Evolutionary conservation across 2,888 invertebrate species (phyloP).

Genomic region (Pterostichus niger): DNA sequence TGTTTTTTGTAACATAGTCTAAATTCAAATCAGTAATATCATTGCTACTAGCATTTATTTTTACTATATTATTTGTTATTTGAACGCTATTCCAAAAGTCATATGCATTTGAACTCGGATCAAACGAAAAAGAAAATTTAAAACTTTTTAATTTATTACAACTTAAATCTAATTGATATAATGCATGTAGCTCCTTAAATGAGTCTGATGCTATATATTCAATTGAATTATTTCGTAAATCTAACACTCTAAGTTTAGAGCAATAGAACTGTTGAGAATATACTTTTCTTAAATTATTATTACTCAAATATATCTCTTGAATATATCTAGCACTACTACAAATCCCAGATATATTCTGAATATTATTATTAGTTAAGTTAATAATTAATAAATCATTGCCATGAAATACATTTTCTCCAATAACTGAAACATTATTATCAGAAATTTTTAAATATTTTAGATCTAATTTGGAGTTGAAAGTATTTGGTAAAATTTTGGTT

Average conservation of each 20-base stretch:
- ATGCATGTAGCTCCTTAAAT: constrained; percentile 33
- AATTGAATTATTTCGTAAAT: constrained; percentile 42
- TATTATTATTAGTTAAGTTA: constrained; percentile 50
- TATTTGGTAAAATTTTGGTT: constrained; percentile 15
- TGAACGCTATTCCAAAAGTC: not conserved
- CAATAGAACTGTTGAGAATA: constrained; percentile 34
- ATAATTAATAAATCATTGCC: constrained; percentile 6
- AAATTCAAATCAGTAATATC: constrained; percentile 35
- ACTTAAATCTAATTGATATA: constrained; percentile 50
- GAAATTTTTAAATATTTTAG: constrained; percentile 26
- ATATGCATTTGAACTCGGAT: constrained; percentile 38
- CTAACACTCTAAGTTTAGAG: constrained; percentile 26
- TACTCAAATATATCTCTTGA: constrained; percentile 36
- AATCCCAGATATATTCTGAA: constrained; percentile 38
- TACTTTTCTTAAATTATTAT: constrained; percentile 51
- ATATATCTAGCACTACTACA: constrained; percentile 38
- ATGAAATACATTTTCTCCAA: constrained; percentile 55
- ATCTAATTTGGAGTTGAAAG: constrained; percentile 38
- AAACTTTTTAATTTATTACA: constrained; percentile 40
- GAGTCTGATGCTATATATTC: constrained; percentile 30
- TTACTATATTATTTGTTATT: not conserved
- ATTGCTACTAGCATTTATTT: constrained; percentile 52
- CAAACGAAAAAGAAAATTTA: constrained; percentile 45
- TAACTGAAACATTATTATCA: constrained; percentile 42
- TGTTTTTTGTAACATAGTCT: constrained; percentile 44